A percentile compares a stretch with the other conserved stretches of the same genome.
phyloP scores from a whole-genome alignment of 2,113 vertebrate genomes.

The Triplophysa rosa region DNA sequence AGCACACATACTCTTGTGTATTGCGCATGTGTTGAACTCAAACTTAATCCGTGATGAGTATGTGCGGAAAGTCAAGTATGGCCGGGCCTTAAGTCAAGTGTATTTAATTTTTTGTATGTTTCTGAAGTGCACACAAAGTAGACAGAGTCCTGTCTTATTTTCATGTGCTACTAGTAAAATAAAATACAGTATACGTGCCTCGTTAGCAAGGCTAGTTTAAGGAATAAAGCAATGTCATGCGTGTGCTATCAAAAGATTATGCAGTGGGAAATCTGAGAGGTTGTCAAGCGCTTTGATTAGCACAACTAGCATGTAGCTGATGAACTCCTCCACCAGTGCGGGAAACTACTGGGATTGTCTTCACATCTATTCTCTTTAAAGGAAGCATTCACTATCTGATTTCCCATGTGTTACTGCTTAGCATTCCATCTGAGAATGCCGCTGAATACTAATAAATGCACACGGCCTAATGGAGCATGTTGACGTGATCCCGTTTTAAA shows the following conservation, averaged over 20 bases:
- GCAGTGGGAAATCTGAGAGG: slow-evolving; percentile 33
- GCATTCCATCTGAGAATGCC: slow-evolving; percentile 23
- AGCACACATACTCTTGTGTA: too few relatives aligned
- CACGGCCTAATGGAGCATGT: background rate
- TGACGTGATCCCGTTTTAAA: slow-evolving; percentile 2
- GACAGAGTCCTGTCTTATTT: too few relatives aligned
- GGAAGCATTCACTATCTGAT: slow-evolving; percentile 37
- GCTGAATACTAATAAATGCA: background rate
- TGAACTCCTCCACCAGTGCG: slow-evolving; percentile 29
- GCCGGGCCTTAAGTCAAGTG: too few relatives aligned
- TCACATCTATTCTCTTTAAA: slow-evolving; percentile 16
- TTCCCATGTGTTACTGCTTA: slow-evolving; percentile 33
- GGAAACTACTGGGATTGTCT: slow-evolving; percentile 38
- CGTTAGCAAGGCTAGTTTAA: too few relatives aligned
- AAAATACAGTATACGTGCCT: too few relatives aligned
- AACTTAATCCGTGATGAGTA: too few relatives aligned
- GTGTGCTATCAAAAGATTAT: background rate
- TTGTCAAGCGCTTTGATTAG: slow-evolving; percentile 52
- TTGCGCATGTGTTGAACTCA: too few relatives aligned
- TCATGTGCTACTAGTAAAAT: too few relatives aligned
- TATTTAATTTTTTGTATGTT: too few relatives aligned
- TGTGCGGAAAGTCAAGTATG: too few relatives aligned
- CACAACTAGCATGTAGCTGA: slow-evolving; percentile 53
- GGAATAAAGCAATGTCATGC: background rate
- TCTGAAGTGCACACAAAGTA: too few relatives aligned